Conservation (phyloP, 1,140 invertebrate genomes). For the Hycleus cichorii region DNA sequence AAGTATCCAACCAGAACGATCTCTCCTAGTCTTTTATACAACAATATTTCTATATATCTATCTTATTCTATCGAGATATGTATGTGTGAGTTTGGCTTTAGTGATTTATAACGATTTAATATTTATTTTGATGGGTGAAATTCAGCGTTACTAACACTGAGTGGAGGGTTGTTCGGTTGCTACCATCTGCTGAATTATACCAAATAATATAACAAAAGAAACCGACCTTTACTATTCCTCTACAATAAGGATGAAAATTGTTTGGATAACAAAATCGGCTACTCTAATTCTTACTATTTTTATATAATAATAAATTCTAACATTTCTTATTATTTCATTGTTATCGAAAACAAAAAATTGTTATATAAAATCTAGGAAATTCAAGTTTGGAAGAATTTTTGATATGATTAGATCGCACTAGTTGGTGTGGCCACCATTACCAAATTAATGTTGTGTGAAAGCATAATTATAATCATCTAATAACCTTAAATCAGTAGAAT, state of each 20-base stretch:
- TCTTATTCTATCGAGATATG: no score
- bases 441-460: slow-evolving; percentile 11
- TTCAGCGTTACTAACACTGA: slow-evolving; percentile 41
- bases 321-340: no score
- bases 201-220: slow-evolving; percentile 28
- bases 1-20: slow-evolving; percentile 16
- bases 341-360: no score
- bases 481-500: not conserved
- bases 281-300: slow-evolving; percentile 33
- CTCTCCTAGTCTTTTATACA: not conserved
- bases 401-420: no score
- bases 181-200: slow-evolving; percentile 38
- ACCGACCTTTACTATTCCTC: slow-evolving; percentile 4
- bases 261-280: slow-evolving; percentile 24
- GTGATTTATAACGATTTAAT: slow-evolving; percentile 44
- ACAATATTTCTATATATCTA: no score
- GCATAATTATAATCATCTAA: slow-evolving; percentile 9
- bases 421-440: not conserved
- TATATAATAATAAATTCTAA: slow-evolving; percentile 8
- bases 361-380: no score
- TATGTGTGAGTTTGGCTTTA: not conserved
- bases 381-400: no score
- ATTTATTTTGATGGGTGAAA: slow-evolving; percentile 45
- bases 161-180: slow-evolving; percentile 18
- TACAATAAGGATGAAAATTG: slow-evolving; percentile 19